A percentile compares a stretch with the other conserved stretches of the same genome.
Evolutionary conservation across 2,113 vertebrate genomes (phyloP).

Genomic region (Paraplagusia blochii): DNA sequence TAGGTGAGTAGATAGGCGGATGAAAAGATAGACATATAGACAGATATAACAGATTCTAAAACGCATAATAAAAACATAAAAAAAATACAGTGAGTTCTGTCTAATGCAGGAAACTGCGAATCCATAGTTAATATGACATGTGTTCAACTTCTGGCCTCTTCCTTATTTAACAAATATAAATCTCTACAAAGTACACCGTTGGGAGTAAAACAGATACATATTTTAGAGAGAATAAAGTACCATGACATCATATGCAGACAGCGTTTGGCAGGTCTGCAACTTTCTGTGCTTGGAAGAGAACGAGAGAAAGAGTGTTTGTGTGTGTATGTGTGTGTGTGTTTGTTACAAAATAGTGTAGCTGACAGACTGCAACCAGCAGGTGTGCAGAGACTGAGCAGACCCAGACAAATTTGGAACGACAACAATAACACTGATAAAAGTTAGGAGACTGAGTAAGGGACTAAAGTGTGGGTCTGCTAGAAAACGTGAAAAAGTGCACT

Average conservation of each 20-base stretch:
- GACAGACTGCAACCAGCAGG: constrained; percentile 10
- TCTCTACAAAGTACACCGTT: constrained; percentile 23
- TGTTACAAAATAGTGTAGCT: constrained; percentile 15
- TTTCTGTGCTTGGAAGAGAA: not conserved
- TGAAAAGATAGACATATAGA: too few species aligned
- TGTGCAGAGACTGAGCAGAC: constrained; percentile 12
- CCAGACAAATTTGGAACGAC: not conserved
- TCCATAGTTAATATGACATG: not conserved
- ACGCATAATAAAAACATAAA: too few species aligned
- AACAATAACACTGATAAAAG: too few species aligned
- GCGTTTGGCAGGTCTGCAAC: constrained; percentile 43
- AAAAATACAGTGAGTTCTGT: not conserved
- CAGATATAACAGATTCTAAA: too few species aligned
- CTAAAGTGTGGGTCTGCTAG: too few species aligned
- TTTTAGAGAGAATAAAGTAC: constrained; percentile 23
- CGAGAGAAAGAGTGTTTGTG: constrained; percentile 13
- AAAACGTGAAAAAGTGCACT: too few species aligned
- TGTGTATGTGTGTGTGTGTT: constrained; percentile 9
- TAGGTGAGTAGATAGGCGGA: too few species aligned
- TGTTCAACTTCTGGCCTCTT: constrained; percentile 2
- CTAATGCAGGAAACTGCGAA: constrained; percentile 7
- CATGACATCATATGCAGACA: constrained; percentile 41
- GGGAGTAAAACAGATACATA: constrained; percentile 31
- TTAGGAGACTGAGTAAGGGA: too few species aligned
- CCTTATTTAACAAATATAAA: constrained; percentile 11